These are phyloP conservation scores for Tricholauxania praeusta DNA, from an alignment of 2,888 invertebrate species.

Conservation along the genomic window DNA sequence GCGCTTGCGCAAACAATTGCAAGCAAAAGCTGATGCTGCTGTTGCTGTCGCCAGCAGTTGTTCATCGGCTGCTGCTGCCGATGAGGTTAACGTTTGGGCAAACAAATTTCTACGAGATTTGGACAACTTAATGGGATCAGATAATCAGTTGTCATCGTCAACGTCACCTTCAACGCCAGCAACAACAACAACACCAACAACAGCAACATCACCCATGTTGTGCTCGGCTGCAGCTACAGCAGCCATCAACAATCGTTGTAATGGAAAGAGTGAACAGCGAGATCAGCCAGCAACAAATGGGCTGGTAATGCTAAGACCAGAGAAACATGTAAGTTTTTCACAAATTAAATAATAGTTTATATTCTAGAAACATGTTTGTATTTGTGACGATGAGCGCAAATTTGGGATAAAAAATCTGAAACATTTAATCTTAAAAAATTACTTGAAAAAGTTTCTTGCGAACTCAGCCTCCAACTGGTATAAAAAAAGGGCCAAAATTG, in stretches of 20 bases:
- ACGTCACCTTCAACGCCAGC: constrained; percentile 49
- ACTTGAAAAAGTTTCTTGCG: no score
- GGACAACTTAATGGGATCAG: constrained; percentile 66
- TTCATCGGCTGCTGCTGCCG: constrained; percentile 49
- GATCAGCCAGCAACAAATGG: constrained; percentile 50
- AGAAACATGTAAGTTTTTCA: constrained; percentile 66
- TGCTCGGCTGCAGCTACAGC: constrained; percentile 61
- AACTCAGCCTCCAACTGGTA: no score
- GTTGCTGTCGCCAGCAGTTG: constrained; percentile 44
- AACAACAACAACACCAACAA: constrained; percentile 53
- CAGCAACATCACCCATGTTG: constrained; percentile 58
- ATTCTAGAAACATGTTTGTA: no score
- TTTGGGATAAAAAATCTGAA: no score
- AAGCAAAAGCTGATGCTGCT: constrained; percentile 38
- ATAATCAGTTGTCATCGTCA: constrained; percentile 53
- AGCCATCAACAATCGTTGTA: constrained; percentile 59
- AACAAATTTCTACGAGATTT: constrained; percentile 67
- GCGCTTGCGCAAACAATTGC: constrained; percentile 47
- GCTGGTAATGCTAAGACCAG: constrained; percentile 63
- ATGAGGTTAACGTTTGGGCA: constrained; percentile 68
- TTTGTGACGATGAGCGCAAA: no score
- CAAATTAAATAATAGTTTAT: no score
- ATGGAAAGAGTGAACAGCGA: constrained; percentile 39
- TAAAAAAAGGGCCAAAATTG: no score
- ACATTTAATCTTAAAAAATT: no score